These are phyloP conservation scores for Atta colombica DNA, from an alignment of 1,140 invertebrate genomes.

Conservation along the genomic window DNA sequence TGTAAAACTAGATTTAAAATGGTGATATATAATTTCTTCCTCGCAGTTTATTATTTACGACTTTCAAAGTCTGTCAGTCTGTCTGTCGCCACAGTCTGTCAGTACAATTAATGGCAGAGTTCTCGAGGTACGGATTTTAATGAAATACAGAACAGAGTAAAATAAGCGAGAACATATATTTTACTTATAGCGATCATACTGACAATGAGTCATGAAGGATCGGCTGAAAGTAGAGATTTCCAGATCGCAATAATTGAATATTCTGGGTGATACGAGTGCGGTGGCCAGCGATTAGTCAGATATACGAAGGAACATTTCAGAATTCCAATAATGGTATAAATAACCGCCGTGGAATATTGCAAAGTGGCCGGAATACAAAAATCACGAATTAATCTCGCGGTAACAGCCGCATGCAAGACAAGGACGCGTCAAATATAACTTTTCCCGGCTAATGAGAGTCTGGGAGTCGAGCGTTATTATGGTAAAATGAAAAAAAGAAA, in stretches of 20 bases:
- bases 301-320: conserved; percentile 15
- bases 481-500: background rate
- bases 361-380: conserved; percentile 38
- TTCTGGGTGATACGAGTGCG: conserved; percentile 15
- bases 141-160: background rate
- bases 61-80: too few species aligned
- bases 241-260: conserved; percentile 1
- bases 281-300: conserved; percentile 22
- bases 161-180: background rate
- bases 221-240: background rate
- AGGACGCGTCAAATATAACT: conserved; percentile 21
- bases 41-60: background rate
- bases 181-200: background rate
- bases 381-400: conserved; percentile 8
- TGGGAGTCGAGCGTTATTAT: background rate
- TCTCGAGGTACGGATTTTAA: background rate
- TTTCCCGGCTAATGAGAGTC: conserved; percentile 22
- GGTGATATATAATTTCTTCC: too few species aligned
- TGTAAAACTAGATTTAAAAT: too few species aligned
- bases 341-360: conserved; percentile 32
- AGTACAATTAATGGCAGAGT: background rate
- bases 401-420: conserved; percentile 10
- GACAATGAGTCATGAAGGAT: background rate
- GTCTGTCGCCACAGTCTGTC: too few species aligned
- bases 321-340: conserved; percentile 24